Conservation (phyloP, 2,113 vertebrate genomes). For the Urocitellus parryii region DNA sequence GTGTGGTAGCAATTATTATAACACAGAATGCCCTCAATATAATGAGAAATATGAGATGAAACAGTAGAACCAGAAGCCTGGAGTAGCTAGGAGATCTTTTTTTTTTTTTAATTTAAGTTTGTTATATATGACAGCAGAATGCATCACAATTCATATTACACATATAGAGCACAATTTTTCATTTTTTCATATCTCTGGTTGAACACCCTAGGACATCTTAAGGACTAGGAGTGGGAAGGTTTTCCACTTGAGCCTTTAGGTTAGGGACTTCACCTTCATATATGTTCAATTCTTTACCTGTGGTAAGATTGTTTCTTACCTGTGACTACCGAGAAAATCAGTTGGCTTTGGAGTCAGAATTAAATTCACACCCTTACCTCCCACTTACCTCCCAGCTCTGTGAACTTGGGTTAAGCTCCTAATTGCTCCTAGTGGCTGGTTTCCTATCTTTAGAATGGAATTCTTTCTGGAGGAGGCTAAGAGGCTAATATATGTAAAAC, state of each 20-base stretch:
- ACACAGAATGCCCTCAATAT: neutral
- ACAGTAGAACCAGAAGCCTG: neutral
- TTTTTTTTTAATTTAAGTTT: too few species aligned
- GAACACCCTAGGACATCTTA: too few species aligned
- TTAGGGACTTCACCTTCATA: slow-evolving; percentile 32
- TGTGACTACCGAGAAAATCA: slow-evolving; percentile 54
- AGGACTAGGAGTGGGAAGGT: neutral
- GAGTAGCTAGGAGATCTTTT: neutral
- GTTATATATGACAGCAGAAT: too few species aligned
- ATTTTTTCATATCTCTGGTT: too few species aligned
- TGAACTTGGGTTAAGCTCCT: slow-evolving; percentile 11
- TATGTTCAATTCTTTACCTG: slow-evolving; percentile 68
- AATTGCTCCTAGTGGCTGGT: neutral
- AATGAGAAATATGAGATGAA: neutral
- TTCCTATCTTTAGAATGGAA: slow-evolving; percentile 39
- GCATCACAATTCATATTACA: too few species aligned
- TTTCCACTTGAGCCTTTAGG: neutral
- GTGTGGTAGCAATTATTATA: neutral
- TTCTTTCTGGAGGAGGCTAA: neutral
- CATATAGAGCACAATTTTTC: too few species aligned
- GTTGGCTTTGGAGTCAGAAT: neutral
- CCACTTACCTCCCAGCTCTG: neutral
- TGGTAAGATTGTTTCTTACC: slow-evolving; percentile 61
- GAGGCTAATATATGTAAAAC: slow-evolving; percentile 44
- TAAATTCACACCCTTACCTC: neutral